Percentiles rank a stretch among this genome's conserved stretches.
Evolutionary conservation across 2,797 vertebrate genomes (phyloP).

Genomic region (Ciconia nigra): DNA sequence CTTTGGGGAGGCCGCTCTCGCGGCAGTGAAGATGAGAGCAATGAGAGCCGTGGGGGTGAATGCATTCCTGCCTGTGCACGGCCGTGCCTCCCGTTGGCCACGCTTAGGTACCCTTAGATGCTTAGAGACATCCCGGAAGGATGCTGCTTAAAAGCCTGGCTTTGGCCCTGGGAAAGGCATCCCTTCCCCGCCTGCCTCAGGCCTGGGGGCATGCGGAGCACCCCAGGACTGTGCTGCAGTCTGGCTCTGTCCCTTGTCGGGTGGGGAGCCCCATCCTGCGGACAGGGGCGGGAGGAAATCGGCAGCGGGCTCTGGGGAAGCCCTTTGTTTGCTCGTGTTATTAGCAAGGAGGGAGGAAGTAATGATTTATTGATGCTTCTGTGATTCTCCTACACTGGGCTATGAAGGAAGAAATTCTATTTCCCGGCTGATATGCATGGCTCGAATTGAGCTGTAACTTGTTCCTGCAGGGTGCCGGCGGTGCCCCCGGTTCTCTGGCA

Average conservation of each 20-base stretch:
- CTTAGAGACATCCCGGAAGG: background rate
- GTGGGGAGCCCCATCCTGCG: background rate
- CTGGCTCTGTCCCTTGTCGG: background rate
- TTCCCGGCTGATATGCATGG: background rate
- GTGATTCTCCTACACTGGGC: background rate
- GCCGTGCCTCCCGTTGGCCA: fast-evolving
- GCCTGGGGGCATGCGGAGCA: background rate
- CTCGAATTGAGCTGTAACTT: background rate
- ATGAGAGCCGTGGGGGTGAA: fast-evolving
- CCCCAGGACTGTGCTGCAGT: background rate
- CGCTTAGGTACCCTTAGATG: background rate
- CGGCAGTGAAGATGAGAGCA: background rate
- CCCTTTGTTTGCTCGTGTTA: constrained; percentile 28
- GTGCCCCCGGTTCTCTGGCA: background rate
- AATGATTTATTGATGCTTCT: constrained; percentile 57
- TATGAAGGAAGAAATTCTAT: background rate
- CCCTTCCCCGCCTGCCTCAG: background rate
- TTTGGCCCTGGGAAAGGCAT: background rate
- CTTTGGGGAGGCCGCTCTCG: background rate
- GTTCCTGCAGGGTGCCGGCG: background rate
- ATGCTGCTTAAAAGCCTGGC: background rate
- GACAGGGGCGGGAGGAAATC: background rate
- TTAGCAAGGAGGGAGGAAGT: background rate
- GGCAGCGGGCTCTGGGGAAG: background rate
- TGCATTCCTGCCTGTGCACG: background rate